A percentile compares a stretch with the other conserved stretches of the same genome.
These are phyloP conservation scores for Ptilonorhynchus violaceus DNA, from an alignment of 2,113 vertebrate species.

Conservation along the genomic window DNA sequence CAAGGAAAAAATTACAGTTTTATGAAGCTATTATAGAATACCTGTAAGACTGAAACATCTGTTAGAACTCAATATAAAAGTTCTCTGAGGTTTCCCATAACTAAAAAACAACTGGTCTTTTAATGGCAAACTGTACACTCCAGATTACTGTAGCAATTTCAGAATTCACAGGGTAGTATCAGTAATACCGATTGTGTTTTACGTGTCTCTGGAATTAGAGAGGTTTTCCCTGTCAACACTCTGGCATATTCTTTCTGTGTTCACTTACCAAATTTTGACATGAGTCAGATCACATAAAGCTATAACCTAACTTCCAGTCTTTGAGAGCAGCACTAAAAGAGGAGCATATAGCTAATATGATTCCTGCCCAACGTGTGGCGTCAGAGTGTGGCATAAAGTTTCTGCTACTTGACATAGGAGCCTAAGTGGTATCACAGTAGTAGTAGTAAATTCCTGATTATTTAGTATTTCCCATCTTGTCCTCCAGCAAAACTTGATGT, in stretches of 20 bases:
- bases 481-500: not conserved
- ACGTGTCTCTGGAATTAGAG: not conserved
- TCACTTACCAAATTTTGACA: not conserved
- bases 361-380: not conserved
- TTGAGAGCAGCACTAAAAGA: not conserved
- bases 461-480: not conserved
- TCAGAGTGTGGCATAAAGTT: not conserved
- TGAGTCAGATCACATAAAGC: not conserved
- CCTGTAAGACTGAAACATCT: not conserved
- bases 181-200: not conserved
- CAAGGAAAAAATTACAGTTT: not conserved
- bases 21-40: not conserved
- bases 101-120: not conserved
- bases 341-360: not conserved
- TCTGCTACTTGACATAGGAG: not conserved
- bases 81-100: not conserved
- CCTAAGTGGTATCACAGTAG: not conserved
- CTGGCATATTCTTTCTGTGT: not conserved
- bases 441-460: not conserved
- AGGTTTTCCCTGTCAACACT: not conserved
- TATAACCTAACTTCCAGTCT: not conserved
- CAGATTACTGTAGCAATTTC: not conserved
- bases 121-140: not conserved
- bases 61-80: not conserved
- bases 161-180: not conserved